Conservation (phyloP, 2,113 vertebrate species). For the Zapus hudsonius region DNA sequence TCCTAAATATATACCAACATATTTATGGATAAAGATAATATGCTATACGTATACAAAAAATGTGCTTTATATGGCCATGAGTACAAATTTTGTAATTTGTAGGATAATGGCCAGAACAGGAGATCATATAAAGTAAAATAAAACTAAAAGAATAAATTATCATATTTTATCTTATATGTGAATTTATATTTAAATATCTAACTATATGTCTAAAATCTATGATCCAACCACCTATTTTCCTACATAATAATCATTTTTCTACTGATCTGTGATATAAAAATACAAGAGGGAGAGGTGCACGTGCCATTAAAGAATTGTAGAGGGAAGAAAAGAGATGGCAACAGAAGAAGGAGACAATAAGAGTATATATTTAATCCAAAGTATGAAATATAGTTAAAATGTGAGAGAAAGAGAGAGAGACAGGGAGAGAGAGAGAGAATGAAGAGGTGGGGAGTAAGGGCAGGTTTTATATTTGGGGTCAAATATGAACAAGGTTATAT, state of each 20-base stretch:
- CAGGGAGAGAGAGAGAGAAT: too few relatives aligned
- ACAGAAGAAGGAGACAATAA: neutral
- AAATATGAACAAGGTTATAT: neutral
- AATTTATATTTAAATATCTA: neutral
- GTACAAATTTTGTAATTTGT: neutral
- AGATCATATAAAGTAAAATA: neutral
- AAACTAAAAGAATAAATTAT: neutral
- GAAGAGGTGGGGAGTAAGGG: too few relatives aligned
- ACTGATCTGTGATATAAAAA: too few relatives aligned
- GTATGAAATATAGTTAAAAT: neutral
- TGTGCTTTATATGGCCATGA: too few relatives aligned
- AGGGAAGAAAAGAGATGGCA: too few relatives aligned
- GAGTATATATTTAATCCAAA: neutral
- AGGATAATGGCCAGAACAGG: neutral
- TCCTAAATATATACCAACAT: neutral
- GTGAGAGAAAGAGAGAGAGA: too few relatives aligned
- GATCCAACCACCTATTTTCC: neutral
- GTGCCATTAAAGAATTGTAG: neutral
- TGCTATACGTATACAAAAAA: neutral
- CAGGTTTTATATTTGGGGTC: neutral
- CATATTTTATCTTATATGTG: neutral
- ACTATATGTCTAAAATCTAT: neutral
- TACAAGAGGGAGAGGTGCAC: too few relatives aligned
- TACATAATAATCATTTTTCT: neutral
- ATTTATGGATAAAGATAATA: neutral